Conservation (phyloP, 2,113 vertebrate species). For the Sceloporus undulatus region DNA sequence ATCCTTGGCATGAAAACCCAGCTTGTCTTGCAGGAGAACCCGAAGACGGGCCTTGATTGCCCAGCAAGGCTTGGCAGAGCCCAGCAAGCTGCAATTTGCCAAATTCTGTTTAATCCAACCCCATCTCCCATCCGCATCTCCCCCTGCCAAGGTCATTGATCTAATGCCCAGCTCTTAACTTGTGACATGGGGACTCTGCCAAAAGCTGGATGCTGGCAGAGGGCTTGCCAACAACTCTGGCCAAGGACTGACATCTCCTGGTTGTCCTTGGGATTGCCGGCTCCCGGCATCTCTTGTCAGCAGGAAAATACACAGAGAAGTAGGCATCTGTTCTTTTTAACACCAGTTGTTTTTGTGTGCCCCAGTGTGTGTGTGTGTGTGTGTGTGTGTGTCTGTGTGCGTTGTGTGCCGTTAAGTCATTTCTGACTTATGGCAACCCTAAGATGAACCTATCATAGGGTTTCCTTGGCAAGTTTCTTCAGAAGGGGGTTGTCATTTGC, state of each 20-base stretch:
- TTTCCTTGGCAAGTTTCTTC: no score
- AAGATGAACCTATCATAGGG: no score
- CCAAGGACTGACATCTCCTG: conserved; percentile 68
- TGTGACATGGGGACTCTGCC: conserved; percentile 9
- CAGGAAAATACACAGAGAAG: background rate
- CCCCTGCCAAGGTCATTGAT: conserved; percentile 72
- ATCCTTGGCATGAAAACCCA: background rate
- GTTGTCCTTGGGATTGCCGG: conserved; percentile 22
- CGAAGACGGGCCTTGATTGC: conserved; percentile 41
- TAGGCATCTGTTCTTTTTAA: background rate
- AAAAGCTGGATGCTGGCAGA: conserved; percentile 11
- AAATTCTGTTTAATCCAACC: conserved; percentile 47
- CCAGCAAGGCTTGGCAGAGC: conserved; percentile 39
- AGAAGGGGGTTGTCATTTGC: no score
- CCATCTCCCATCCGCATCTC: conserved; percentile 39
- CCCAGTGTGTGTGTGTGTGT: no score
- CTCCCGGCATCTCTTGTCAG: background rate
- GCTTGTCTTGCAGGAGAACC: conserved; percentile 4
- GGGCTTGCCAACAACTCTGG: conserved; percentile 45
- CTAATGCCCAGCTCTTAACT: conserved; percentile 57
- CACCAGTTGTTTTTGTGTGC: no score
- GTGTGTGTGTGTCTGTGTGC: no score
- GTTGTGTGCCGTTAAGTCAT: no score
- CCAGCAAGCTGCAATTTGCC: conserved; percentile 56
- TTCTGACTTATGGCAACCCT: no score